These are phyloP conservation scores for Alosa sapidissima DNA, from an alignment of 2,797 vertebrate genomes.

Conservation along the genomic window DNA sequence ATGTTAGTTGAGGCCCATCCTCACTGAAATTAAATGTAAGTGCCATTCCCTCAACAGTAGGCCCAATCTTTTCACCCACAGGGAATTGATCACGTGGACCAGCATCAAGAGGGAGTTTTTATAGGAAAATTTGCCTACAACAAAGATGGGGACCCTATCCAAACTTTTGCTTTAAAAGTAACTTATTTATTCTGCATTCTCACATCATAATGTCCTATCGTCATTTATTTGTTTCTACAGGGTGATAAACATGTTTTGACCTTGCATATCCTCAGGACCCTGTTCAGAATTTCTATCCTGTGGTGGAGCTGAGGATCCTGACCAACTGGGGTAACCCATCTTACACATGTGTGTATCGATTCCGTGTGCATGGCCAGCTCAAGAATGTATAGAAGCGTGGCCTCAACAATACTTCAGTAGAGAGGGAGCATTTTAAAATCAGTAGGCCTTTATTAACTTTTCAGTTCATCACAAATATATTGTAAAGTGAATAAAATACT, in stretches of 20 bases:
- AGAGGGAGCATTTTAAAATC: not conserved
- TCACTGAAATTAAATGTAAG: too few species aligned
- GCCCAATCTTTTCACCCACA: not conserved
- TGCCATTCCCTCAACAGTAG: not conserved
- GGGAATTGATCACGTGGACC: not conserved
- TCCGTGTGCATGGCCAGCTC: not conserved
- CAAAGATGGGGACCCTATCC: not conserved
- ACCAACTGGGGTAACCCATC: constrained; percentile 4
- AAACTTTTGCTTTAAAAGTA: constrained; percentile 11
- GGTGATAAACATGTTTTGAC: not conserved
- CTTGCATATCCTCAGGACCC: not conserved
- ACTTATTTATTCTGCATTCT: not conserved
- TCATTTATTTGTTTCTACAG: not conserved
- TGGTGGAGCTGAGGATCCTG: not conserved
- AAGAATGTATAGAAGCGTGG: not conserved
- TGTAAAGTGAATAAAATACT: too few species aligned
- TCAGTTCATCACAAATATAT: not conserved
- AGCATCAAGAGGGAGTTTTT: not conserved
- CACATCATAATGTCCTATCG: not conserved
- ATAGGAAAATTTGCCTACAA: not conserved
- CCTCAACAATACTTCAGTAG: not conserved
- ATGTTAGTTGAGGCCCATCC: too few species aligned
- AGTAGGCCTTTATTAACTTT: not conserved
- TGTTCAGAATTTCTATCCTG: not conserved
- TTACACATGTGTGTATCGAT: constrained; percentile 17